Conservation (phyloP, 1,140 invertebrate genomes). For the Nephotettix cincticeps region DNA sequence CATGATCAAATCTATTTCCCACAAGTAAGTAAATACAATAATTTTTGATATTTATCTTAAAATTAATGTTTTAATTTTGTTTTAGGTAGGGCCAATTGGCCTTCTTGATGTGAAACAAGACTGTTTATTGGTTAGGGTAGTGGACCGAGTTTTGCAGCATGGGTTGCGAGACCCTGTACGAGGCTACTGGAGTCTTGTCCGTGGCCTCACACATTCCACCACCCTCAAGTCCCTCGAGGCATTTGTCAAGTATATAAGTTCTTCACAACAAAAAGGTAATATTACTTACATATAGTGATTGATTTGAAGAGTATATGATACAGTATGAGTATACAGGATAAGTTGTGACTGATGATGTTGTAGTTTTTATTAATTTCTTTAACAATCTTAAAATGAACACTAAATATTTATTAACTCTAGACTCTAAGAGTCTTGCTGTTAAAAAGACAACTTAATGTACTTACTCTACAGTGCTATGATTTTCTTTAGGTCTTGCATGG, state of each 20-base stretch:
- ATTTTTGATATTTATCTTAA: background rate
- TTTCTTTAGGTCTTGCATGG: slow-evolving; percentile 3
- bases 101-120: slow-evolving; percentile 21
- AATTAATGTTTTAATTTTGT: slow-evolving; percentile 33
- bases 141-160: slow-evolving; percentile 2
- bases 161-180: slow-evolving; percentile 11
- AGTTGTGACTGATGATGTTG: too few relatives aligned
- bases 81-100: background rate
- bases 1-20: background rate
- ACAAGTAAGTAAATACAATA: background rate
- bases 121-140: background rate
- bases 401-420: too few relatives aligned
- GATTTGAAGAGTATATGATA: too few relatives aligned
- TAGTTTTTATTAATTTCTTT: too few relatives aligned
- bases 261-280: slow-evolving; percentile 21
- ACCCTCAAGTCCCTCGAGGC: slow-evolving; percentile 12
- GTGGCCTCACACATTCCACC: slow-evolving; percentile 11
- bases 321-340: too few relatives aligned
- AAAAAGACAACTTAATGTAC: too few relatives aligned
- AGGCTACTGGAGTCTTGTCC: slow-evolving; percentile 15
- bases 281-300: too few relatives aligned
- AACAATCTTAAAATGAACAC: too few relatives aligned
- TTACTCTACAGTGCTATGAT: too few relatives aligned
- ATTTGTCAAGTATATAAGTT: slow-evolving; percentile 19
- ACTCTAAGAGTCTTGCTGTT: too few relatives aligned